Conservation (phyloP, 2,888 invertebrate species). For the Ophioninae sp. region DNA sequence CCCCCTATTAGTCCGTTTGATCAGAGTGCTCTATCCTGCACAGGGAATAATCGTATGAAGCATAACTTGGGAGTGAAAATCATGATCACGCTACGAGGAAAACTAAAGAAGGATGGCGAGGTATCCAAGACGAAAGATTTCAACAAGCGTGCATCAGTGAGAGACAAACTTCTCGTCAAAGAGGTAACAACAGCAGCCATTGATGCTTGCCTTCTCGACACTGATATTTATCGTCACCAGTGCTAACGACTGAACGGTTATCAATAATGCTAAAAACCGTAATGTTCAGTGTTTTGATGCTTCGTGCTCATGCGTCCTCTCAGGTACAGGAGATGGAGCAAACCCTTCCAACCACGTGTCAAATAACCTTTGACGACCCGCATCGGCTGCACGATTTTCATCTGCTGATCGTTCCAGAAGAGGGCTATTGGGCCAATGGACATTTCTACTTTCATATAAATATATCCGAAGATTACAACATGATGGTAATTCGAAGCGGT, state of each 20-base stretch:
- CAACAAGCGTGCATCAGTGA: slow-evolving; percentile 86
- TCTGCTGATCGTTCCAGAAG: slow-evolving; percentile 90
- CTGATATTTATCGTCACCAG: too few relatives aligned
- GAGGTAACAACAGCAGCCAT: slow-evolving; percentile 83
- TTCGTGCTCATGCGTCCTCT: background rate
- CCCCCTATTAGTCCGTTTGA: background rate
- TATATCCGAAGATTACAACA: slow-evolving; percentile 97
- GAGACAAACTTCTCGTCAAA: slow-evolving; percentile 90
- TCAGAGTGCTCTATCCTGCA: background rate
- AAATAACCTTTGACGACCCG: slow-evolving; percentile 91
- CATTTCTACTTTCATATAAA: slow-evolving; percentile 92
- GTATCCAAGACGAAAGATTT: slow-evolving; percentile 76
- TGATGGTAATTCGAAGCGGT: slow-evolving; percentile 88
- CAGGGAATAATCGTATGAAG: slow-evolving; percentile 32
- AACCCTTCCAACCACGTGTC: slow-evolving; percentile 90
- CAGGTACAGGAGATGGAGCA: slow-evolving; percentile 92
- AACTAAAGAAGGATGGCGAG: slow-evolving; percentile 86
- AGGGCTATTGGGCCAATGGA: slow-evolving; percentile 95
- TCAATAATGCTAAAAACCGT: too few relatives aligned
- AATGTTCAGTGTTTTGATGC: background rate
- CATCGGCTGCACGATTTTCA: slow-evolving; percentile 91
- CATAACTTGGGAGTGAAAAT: slow-evolving; percentile 17
- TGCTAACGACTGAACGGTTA: too few relatives aligned
- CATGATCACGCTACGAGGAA: slow-evolving; percentile 89
- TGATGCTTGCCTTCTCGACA: background rate